Percentiles rank a stretch among this genome's conserved stretches.
Conservation (phyloP, 2,888 invertebrate species). For the Cryptosula pallasiana region DNA sequence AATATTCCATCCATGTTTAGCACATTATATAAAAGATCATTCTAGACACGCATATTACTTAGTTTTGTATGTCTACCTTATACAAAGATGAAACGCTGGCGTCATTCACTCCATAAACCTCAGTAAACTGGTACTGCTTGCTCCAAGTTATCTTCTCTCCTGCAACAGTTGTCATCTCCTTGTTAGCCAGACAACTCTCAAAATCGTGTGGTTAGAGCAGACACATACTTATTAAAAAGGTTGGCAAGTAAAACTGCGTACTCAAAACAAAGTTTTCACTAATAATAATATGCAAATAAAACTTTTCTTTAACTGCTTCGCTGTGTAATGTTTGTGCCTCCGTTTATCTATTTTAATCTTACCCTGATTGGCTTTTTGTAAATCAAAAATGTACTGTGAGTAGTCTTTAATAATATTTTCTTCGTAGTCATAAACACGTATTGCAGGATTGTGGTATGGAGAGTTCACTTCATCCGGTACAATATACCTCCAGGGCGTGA, state of each 20-base stretch:
- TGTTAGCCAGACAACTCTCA: no score
- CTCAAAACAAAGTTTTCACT: no score
- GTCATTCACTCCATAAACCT: slow-evolving; percentile 70
- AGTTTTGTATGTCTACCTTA: slow-evolving; percentile 57
- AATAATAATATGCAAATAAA: no score
- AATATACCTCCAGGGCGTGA: slow-evolving; percentile 74
- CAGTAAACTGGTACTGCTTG: slow-evolving; percentile 76
- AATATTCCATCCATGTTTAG: no score
- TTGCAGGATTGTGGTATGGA: slow-evolving; percentile 60
- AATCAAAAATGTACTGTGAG: slow-evolving; percentile 80
- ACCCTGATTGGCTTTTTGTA: slow-evolving; percentile 60
- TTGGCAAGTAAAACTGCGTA: no score
- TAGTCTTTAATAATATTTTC: slow-evolving; percentile 76
- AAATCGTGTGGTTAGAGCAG: no score
- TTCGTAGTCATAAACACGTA: slow-evolving; percentile 83
- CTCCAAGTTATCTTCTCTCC: slow-evolving; percentile 69
- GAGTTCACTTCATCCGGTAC: slow-evolving; percentile 26
- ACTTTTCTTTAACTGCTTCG: no score
- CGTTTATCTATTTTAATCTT: background rate
- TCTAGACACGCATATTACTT: background rate
- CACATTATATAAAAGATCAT: no score
- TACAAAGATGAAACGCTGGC: slow-evolving; percentile 74
- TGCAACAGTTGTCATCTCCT: no score
- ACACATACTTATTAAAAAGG: no score
- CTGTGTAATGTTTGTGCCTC: no score